phyloP scores from a whole-genome alignment of 2,888 invertebrate species.

The Phlogophora meticulosa region DNA sequence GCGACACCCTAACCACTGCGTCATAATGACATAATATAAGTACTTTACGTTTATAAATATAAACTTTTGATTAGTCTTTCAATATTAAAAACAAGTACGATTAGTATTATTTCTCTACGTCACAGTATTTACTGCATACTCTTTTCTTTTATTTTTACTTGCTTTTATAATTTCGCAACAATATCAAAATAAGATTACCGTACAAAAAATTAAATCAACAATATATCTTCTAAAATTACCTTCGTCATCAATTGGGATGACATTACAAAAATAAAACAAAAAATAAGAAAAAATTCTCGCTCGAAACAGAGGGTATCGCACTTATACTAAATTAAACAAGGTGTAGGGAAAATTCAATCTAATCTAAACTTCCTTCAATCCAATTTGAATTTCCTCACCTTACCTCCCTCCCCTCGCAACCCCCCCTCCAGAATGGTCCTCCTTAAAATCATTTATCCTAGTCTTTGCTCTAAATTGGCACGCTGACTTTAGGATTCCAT shows the following conservation, averaged over 20 bases:
- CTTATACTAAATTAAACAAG: slow-evolving; percentile 88
- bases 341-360: slow-evolving; percentile 89
- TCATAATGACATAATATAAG: no score
- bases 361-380: slow-evolving; percentile 90
- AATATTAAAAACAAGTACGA: no score
- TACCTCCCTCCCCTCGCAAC: slow-evolving; percentile 56
- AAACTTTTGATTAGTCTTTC: no score
- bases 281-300: slow-evolving; percentile 32
- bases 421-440: slow-evolving; percentile 65
- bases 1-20: no score
- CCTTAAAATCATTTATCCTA: slow-evolving; percentile 65
- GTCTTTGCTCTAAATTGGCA: slow-evolving; percentile 49
- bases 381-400: slow-evolving; percentile 87
- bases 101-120: no score
- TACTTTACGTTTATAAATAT: no score
- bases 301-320: slow-evolving; percentile 62
- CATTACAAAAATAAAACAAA: slow-evolving; percentile 38
- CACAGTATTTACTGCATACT: no score
- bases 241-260: slow-evolving; percentile 42
- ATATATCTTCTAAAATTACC: slow-evolving; percentile 38
- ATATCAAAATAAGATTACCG: slow-evolving; percentile 5
- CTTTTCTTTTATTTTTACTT: background rate
- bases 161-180: background rate
- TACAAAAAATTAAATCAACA: background rate
- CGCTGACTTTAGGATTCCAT: slow-evolving; percentile 30